A percentile compares a stretch with the other conserved stretches of the same genome.
These are phyloP conservation scores for Idris sp. DNA, from an alignment of 1,140 invertebrate genomes.

Conservation along the genomic window DNA sequence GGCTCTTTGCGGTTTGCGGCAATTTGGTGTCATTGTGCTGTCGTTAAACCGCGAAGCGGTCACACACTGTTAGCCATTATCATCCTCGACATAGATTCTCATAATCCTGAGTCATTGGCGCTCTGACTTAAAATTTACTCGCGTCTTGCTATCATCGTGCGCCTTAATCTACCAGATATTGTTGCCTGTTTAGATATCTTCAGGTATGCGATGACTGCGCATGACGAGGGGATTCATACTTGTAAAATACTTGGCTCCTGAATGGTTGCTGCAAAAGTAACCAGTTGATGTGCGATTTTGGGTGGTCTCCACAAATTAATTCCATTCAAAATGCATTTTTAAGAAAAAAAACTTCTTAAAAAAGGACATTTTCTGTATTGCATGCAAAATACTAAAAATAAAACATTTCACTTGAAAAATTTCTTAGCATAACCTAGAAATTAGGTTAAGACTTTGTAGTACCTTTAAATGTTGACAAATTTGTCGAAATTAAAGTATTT, in stretches of 20 bases:
- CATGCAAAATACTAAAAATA: no score
- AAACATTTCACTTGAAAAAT: no score
- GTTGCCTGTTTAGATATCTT: constrained; percentile 42
- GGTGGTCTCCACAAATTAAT: constrained; percentile 16
- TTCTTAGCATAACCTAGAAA: no score
- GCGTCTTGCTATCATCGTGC: constrained; percentile 50
- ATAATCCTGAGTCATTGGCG: constrained; percentile 62
- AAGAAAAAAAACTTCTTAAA: no score
- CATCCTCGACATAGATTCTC: constrained; percentile 54
- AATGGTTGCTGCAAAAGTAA: constrained; percentile 20
- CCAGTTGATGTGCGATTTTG: constrained; percentile 7
- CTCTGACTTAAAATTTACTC: constrained; percentile 55
- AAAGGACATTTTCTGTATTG: no score
- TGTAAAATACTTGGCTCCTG: constrained; percentile 41
- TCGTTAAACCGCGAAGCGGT: constrained; percentile 55
- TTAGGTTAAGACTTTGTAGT: no score
- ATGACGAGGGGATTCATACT: constrained; percentile 39
- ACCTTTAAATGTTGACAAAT: no score
- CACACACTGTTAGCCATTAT: constrained; percentile 38
- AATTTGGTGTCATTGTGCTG: constrained; percentile 63
- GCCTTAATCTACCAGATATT: constrained; percentile 60
- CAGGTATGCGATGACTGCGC: constrained; percentile 57
- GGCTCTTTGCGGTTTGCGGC: constrained; percentile 40
- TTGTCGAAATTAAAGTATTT: no score
- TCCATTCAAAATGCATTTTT: no score